Evolutionary conservation across 2,113 vertebrate genomes (phyloP).

Genomic region (Alces alces): DNA sequence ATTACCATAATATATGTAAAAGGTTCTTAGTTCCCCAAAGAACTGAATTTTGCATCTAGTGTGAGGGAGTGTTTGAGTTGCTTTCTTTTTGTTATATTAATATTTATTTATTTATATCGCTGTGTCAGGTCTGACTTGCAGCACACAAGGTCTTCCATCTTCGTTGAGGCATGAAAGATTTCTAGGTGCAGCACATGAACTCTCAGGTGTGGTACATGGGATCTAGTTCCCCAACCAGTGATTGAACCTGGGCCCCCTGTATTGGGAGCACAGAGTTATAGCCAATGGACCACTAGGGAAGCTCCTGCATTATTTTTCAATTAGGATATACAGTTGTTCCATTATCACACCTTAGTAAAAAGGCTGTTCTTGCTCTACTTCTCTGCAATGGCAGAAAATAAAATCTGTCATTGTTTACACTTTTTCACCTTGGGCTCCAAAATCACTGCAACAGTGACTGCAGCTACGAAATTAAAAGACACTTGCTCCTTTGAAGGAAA

Average conservation of each 20-base stretch:
- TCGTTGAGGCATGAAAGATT: not conserved
- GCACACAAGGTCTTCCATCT: not conserved
- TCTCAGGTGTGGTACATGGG: not conserved
- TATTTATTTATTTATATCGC: not conserved
- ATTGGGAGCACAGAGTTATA: not conserved
- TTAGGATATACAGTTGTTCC: not conserved
- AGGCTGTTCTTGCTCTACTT: not conserved
- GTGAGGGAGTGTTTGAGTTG: not conserved
- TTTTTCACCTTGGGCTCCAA: too few species aligned
- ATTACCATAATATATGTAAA: not conserved
- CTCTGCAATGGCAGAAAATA: not conserved
- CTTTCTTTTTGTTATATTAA: not conserved
- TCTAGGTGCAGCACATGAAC: not conserved
- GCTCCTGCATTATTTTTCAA: not conserved
- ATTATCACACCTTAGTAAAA: not conserved
- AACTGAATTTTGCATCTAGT: not conserved
- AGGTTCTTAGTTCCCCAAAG: not conserved
- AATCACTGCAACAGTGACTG: not conserved
- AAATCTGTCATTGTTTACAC: too few species aligned
- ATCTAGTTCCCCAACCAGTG: not conserved
- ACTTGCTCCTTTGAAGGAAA: not conserved
- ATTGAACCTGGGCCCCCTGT: not conserved
- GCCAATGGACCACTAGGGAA: not conserved
- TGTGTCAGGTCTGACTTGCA: not conserved
- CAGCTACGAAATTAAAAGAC: not conserved